Evolutionary conservation across 2,113 vertebrate species (phyloP).

Genomic region (Centropus unirufus): DNA sequence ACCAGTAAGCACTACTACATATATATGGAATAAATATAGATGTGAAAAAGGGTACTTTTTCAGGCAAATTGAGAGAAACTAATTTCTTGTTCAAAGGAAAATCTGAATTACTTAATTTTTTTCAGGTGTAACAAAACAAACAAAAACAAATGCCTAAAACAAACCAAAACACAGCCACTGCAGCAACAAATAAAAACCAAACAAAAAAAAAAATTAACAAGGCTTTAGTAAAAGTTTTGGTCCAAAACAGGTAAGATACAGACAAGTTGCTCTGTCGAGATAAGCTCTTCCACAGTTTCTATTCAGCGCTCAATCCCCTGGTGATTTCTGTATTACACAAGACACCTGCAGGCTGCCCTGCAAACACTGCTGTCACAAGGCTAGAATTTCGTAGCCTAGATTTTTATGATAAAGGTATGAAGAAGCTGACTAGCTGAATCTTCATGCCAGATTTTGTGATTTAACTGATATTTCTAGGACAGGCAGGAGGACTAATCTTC

Average conservation of each 20-base stretch:
- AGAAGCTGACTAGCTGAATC: slow-evolving; percentile 1
- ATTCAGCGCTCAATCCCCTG: neutral
- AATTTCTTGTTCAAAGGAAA: neutral
- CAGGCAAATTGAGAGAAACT: neutral
- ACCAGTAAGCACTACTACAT: neutral
- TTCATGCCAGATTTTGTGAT: slow-evolving; percentile 46
- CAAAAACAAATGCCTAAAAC: too few species aligned
- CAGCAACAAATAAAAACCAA: too few species aligned
- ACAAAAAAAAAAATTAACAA: neutral
- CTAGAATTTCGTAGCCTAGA: neutral
- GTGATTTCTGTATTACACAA: neutral
- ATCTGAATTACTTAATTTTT: neutral
- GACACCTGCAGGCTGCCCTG: neutral
- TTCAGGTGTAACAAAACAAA: neutral
- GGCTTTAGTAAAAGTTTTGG: neutral
- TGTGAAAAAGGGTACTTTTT: neutral
- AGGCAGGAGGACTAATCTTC: slow-evolving; percentile 45
- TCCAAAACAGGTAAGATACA: neutral
- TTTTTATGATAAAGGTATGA: slow-evolving; percentile 15
- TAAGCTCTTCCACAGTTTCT: neutral
- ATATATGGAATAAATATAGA: neutral
- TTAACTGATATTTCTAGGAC: slow-evolving; percentile 67
- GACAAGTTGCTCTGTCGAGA: neutral
- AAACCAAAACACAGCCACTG: too few species aligned
- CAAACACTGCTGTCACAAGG: neutral